These are phyloP conservation scores for Oceanites oceanicus DNA, from an alignment of 2,113 vertebrate species.

Conservation along the genomic window DNA sequence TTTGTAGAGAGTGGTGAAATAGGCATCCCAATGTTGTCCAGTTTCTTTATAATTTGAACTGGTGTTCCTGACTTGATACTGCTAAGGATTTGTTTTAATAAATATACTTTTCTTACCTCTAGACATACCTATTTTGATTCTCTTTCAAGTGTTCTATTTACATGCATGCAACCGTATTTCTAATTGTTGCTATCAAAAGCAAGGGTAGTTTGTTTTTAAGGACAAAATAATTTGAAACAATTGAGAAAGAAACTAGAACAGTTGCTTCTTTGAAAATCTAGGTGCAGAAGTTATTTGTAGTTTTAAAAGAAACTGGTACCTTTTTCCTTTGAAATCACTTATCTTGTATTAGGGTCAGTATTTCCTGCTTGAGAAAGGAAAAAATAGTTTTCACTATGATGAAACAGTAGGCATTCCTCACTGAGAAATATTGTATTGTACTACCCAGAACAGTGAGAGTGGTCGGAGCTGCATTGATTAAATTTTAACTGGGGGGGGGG, in stretches of 20 bases:
- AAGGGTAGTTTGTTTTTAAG: neutral
- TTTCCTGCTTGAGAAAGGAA: neutral
- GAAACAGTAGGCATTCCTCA: neutral
- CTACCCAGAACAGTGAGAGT: neutral
- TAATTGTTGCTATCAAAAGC: neutral
- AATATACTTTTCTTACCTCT: neutral
- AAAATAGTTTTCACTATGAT: neutral
- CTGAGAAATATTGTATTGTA: rapidly evolving
- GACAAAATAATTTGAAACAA: neutral
- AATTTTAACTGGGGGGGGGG: neutral
- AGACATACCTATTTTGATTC: neutral
- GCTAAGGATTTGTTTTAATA: neutral
- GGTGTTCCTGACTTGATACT: neutral
- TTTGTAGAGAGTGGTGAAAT: neutral
- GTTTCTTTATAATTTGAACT: neutral
- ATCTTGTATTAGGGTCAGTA: neutral
- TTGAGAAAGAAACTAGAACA: neutral
- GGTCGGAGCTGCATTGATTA: neutral
- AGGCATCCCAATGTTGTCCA: neutral
- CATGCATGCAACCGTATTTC: neutral
- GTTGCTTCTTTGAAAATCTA: neutral
- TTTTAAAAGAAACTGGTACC: neutral
- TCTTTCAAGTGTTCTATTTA: neutral
- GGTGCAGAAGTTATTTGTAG: neutral
- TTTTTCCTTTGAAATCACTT: neutral